A percentile compares a stretch with the other conserved stretches of the same genome.
phyloP scores from a whole-genome alignment of 2,888 invertebrate genomes.

The Pristionchus japonicus region DNA sequence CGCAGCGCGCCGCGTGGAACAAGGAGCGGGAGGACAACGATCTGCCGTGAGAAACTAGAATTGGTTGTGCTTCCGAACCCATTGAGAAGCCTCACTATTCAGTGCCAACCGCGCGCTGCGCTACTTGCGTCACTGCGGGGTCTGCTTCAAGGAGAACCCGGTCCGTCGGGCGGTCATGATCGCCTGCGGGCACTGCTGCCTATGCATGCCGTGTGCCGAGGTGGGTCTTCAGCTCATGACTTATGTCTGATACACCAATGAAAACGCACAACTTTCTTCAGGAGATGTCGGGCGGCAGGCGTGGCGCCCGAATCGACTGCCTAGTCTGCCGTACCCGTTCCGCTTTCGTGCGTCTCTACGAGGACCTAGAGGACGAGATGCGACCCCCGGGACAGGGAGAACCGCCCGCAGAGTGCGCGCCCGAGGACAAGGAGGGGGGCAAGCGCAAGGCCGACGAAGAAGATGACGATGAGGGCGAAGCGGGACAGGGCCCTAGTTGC shows the following conservation, averaged over 20 bases:
- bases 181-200: conserved; percentile 3
- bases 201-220: background rate
- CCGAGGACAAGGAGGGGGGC: background rate
- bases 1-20: background rate
- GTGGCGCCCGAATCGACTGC: background rate
- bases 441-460: background rate
- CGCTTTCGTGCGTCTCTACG: background rate
- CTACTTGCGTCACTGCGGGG: background rate
- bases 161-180: background rate
- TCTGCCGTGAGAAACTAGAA: background rate
- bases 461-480: background rate
- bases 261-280: background rate
- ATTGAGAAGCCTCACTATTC: no score
- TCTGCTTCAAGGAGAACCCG: conserved; percentile 1
- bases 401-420: background rate
- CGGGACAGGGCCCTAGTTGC: background rate
- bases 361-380: conserved; percentile 10
- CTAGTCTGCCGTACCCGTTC: background rate
- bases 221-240: background rate
- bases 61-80: no score
- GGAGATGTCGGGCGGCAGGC: background rate
- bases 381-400: background rate
- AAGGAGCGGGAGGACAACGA: background rate
- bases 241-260: background rate
- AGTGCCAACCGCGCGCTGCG: background rate